A percentile compares a stretch with the other conserved stretches of the same genome.
Conservation (phyloP, 2,113 vertebrate genomes). For the Corythornis vintsioides region DNA sequence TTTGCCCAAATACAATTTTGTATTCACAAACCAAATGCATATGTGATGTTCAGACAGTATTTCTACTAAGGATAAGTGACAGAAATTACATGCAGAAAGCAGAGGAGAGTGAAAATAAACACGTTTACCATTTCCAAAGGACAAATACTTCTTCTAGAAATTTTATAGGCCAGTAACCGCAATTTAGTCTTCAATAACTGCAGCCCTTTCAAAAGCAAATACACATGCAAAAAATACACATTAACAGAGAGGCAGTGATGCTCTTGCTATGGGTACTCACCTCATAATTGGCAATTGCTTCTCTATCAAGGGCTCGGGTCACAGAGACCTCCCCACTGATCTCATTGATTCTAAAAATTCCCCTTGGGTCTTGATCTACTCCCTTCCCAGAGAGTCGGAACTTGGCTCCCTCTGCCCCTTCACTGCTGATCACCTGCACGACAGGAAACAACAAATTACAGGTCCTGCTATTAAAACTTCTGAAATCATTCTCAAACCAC, state of each 20-base stretch:
- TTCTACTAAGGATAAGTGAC: background rate
- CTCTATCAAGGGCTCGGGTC: slow-evolving; percentile 88
- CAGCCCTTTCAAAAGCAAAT: background rate
- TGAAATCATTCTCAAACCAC: background rate
- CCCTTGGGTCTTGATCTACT: slow-evolving; percentile 91
- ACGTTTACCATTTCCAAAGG: background rate
- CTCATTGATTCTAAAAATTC: slow-evolving; percentile 89
- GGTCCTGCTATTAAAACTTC: background rate
- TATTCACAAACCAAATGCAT: slow-evolving; percentile 2
- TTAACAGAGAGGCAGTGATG: background rate
- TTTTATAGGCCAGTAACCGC: background rate
- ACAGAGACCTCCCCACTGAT: slow-evolving; percentile 88
- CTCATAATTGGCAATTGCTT: slow-evolving; percentile 85
- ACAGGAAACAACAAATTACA: background rate
- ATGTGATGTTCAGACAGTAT: background rate
- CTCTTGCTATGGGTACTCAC: slow-evolving; percentile 69
- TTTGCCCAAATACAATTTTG: background rate
- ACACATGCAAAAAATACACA: background rate
- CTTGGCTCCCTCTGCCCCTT: slow-evolving; percentile 81
- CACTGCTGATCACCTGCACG: slow-evolving; percentile 85
- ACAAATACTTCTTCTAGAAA: background rate
- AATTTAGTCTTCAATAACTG: background rate
- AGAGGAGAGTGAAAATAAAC: background rate
- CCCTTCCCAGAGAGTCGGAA: slow-evolving; percentile 92
- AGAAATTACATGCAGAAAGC: background rate